Evolutionary conservation across 2,888 invertebrate species (phyloP).

Genomic region (Drosophila greeni): DNA sequence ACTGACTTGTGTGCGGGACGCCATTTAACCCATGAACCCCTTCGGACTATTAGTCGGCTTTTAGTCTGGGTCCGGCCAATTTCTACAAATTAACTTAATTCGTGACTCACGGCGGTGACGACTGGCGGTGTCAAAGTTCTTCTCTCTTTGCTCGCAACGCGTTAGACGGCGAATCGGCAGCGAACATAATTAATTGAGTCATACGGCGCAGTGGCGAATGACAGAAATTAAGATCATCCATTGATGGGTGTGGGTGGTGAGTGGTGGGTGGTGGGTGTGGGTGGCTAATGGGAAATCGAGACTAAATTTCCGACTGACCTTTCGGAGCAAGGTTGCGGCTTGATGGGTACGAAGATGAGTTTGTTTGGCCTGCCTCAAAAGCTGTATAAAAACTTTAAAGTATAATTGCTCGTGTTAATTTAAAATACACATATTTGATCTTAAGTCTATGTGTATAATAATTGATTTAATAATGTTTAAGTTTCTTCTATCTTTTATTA

Average conservation of each 20-base stretch:
- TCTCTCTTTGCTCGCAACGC: slow-evolving; percentile 19
- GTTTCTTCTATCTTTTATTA: background rate
- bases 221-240: slow-evolving; percentile 54
- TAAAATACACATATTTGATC: background rate
- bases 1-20: slow-evolving; percentile 59
- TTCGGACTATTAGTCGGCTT: slow-evolving; percentile 45
- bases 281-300: slow-evolving; percentile 58
- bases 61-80: slow-evolving; percentile 37
- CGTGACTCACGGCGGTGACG: slow-evolving; percentile 55
- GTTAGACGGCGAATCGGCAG: slow-evolving; percentile 13
- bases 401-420: too few species aligned
- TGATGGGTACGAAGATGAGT: slow-evolving; percentile 1
- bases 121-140: slow-evolving; percentile 45
- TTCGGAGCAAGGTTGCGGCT: slow-evolving; percentile 31
- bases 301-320: slow-evolving; percentile 62
- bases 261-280: slow-evolving; percentile 6
- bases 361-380: slow-evolving; percentile 2
- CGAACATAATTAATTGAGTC: slow-evolving; percentile 61
- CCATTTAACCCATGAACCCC: slow-evolving; percentile 41
- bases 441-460: background rate
- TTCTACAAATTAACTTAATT: slow-evolving; percentile 67
- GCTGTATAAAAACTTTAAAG: background rate
- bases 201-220: slow-evolving; percentile 35
- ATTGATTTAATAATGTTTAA: background rate
- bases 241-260: slow-evolving; percentile 32